Percentiles rank a stretch among this genome's conserved stretches.
Evolutionary conservation across 2,888 invertebrate species (phyloP).

Genomic region (Drosophila stalkeri): DNA sequence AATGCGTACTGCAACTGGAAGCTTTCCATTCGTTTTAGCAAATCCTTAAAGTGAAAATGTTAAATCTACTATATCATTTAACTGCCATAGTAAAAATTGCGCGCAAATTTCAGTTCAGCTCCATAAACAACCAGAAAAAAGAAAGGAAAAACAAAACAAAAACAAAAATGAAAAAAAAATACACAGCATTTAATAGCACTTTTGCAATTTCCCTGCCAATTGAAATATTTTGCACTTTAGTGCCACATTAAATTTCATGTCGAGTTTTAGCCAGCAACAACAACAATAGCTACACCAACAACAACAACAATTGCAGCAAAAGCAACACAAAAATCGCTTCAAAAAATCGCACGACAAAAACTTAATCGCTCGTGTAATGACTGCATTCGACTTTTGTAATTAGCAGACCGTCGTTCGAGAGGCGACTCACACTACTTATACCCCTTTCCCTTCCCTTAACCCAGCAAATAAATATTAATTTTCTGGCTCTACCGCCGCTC

Average conservation of each 20-base stretch:
- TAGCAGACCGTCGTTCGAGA: slow-evolving; percentile 62
- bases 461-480: slow-evolving; percentile 76
- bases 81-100: neutral
- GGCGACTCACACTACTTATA: neutral
- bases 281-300: neutral
- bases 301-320: slow-evolving; percentile 9
- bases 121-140: neutral
- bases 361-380: slow-evolving; percentile 79
- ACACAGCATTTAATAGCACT: slow-evolving; percentile 5
- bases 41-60: slow-evolving; percentile 8
- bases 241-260: slow-evolving; percentile 59
- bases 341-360: slow-evolving; percentile 75
- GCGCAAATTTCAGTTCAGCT: slow-evolving; percentile 5
- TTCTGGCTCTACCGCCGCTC: slow-evolving; percentile 47
- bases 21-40: slow-evolving; percentile 3
- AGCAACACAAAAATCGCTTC: slow-evolving; percentile 36
- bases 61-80: slow-evolving; percentile 8
- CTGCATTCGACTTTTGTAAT: slow-evolving; percentile 81
- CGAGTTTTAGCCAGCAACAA: slow-evolving; percentile 19
- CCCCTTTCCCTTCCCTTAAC: neutral
- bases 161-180: neutral
- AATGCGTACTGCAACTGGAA: slow-evolving; percentile 6
- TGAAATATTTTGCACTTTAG: slow-evolving; percentile 57
- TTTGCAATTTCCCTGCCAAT: slow-evolving; percentile 26
- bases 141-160: neutral